These are phyloP conservation scores for Crioceris asparagi DNA, from an alignment of 2,888 invertebrate genomes.

Conservation along the genomic window DNA sequence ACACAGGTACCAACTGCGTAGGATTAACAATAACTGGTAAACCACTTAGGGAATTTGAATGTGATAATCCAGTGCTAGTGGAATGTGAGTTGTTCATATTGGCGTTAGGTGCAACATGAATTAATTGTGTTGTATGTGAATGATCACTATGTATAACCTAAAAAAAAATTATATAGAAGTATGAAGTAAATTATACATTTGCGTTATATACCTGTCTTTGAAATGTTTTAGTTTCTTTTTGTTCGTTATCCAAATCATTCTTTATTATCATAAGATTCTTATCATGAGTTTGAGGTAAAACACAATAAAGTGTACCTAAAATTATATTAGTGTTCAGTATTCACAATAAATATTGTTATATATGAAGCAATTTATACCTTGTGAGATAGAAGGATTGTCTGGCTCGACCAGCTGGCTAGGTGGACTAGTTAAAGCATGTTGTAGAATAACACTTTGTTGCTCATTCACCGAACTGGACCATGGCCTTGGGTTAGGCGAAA, in stretches of 20 bases:
- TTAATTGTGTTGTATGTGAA: conserved; percentile 27
- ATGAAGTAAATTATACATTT: not conserved
- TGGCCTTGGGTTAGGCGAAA: conserved; percentile 59
- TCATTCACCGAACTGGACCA: conserved; percentile 33
- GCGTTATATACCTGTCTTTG: conserved; percentile 27
- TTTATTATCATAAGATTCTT: conserved; percentile 58
- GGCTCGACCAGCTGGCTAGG: conserved; percentile 22
- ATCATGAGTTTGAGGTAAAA: conserved; percentile 40
- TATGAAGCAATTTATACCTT: conserved; percentile 12
- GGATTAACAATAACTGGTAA: conserved; percentile 71
- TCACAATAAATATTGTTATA: not conserved
- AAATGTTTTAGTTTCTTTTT: conserved; percentile 28
- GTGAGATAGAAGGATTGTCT: conserved; percentile 22
- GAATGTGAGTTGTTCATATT: conserved; percentile 28
- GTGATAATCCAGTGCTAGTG: conserved; percentile 33
- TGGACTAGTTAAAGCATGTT: conserved; percentile 32
- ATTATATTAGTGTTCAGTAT: too few species aligned
- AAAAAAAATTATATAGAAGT: conserved; percentile 11
- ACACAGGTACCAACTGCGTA: conserved; percentile 64
- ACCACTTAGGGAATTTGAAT: conserved; percentile 31
- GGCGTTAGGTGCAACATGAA: conserved; percentile 25
- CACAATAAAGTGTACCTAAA: conserved; percentile 32
- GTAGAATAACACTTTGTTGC: conserved; percentile 36
- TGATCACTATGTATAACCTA: conserved; percentile 34
- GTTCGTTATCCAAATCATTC: conserved; percentile 43